Evolutionary conservation across 2,797 vertebrate species (phyloP), one percentile per base, ranked within the genome.

Genomic region (Telmatherina bonti): DNA sequence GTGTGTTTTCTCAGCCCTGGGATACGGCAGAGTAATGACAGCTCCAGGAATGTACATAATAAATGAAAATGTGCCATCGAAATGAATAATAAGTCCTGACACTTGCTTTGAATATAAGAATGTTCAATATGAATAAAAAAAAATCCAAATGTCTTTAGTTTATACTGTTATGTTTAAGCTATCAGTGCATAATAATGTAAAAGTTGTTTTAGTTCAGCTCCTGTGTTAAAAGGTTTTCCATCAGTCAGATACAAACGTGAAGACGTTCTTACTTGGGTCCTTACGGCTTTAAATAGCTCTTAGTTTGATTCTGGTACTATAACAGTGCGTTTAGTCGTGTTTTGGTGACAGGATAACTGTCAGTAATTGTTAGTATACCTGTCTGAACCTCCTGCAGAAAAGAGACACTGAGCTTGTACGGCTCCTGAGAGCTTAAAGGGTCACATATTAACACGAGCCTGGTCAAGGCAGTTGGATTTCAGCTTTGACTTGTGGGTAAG

Each of bases 351-450:
- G 49, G 71, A 71, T 78, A 10, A 62, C 56, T 75, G 58, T 35
- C 36, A 18, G 36, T 78, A 74, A 53, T 74, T 70, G 62, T 64
- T 33, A 67, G 71, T 29, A 24, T 62, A 76, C 69, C 76, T 67
- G 78, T 76, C 75, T 75, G 66, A 77, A 66, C 69, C 20, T 2
- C 22, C 43, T 6, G 9, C 24, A 49, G 30, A 53, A 18, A 52
- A 45, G 45, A 61, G 74, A 47, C 11, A 16, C 20, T 52, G 20
- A 53, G 57, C 63, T 52, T 22, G 57, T 26, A 10, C 33, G 30
- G 18, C 22, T 38, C 43, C 52, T 47, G 8, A 0, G 33, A 65
- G 84, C 88, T 91, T 89, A 90, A 78, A 85, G 33, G 79, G 79
- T 85, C 79, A 73, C 63, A 35, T 52, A 58, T 70, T 9, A 20